phyloP scores from a whole-genome alignment of 2,888 invertebrate species.

The Agonum fuliginosum region DNA sequence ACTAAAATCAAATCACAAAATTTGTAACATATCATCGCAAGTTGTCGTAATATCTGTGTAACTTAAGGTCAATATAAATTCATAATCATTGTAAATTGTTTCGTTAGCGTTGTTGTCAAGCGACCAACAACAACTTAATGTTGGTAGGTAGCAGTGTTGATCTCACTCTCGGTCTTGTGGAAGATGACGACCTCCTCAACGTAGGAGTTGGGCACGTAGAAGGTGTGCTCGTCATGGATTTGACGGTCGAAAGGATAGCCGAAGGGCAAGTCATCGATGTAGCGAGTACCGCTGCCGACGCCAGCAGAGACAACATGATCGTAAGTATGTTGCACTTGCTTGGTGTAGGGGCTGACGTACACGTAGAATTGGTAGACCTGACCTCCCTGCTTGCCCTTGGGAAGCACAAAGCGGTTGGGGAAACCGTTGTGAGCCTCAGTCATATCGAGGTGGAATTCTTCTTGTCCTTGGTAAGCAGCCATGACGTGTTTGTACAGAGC shows the following conservation, averaged over 20 bases:
- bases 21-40: background rate
- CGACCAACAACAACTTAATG: conserved; percentile 6
- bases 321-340: conserved; percentile 59
- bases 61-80: background rate
- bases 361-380: conserved; percentile 75
- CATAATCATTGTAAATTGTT: background rate
- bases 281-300: conserved; percentile 75
- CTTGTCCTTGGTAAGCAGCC: conserved; percentile 74
- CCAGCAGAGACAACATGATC: conserved; percentile 73
- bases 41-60: background rate
- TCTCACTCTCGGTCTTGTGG: conserved; percentile 73
- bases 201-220: conserved; percentile 81
- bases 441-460: conserved; percentile 74
- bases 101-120: background rate
- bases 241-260: conserved; percentile 85
- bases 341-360: conserved; percentile 70
- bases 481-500: conserved; percentile 80
- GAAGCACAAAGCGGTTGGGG: conserved; percentile 82
- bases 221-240: conserved; percentile 75
- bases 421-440: conserved; percentile 79
- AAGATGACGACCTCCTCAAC: conserved; percentile 80
- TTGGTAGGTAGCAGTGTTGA: conserved; percentile 39
- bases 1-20: background rate
- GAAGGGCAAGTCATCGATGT: conserved; percentile 78
- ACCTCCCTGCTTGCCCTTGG: conserved; percentile 81